phyloP scores from a whole-genome alignment of 2,113 vertebrate genomes.

The Oriolus oriolus region DNA sequence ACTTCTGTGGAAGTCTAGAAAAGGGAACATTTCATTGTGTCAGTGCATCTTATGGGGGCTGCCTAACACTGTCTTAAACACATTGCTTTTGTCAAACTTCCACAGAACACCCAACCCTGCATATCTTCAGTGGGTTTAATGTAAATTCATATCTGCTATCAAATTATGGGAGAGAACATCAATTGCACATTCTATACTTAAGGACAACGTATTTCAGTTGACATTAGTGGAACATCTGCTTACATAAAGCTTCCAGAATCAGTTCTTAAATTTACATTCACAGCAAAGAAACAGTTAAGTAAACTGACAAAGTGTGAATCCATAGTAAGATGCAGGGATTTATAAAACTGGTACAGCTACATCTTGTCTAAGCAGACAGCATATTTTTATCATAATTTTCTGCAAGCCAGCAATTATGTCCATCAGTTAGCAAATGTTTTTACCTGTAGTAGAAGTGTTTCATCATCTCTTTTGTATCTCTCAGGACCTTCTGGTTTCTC shows the following conservation, averaged over 20 bases:
- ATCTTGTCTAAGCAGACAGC: background rate
- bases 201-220: background rate
- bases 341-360: background rate
- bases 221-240: background rate
- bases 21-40: background rate
- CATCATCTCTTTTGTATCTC: slow-evolving; percentile 75
- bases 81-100: background rate
- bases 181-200: background rate
- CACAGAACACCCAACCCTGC: background rate
- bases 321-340: background rate
- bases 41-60: background rate
- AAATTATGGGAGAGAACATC: background rate
- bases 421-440: background rate
- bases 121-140: background rate
- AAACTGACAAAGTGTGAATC: background rate
- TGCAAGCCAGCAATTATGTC: background rate
- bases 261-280: background rate
- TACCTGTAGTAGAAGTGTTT: slow-evolving; percentile 88
- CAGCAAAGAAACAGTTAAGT: background rate
- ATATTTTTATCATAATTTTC: background rate
- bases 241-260: background rate
- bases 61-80: background rate
- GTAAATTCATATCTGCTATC: background rate
- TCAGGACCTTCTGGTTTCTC: slow-evolving; percentile 62
- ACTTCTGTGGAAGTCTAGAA: background rate